Base-by-base conservation (phyloP, 1,140 invertebrate genomes). In the Thaumetopoea pityocampa region DNA sequence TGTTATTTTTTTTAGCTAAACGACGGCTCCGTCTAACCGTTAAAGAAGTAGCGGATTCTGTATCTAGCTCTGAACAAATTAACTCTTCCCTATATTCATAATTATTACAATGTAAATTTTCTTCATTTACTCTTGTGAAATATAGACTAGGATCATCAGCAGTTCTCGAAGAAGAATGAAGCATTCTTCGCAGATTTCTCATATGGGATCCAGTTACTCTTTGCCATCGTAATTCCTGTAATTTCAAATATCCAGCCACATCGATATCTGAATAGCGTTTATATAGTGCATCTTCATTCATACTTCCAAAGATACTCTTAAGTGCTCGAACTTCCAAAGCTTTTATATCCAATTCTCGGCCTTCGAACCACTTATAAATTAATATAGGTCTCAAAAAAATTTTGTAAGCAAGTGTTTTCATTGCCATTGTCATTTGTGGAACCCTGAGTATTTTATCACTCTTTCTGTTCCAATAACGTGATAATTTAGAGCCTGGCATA, bases 361-460 rank as follows among this genome's bases (percentile, higher is more conserved):
- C 28, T 38, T 43, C 27, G 30, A 43, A 51, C 59, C 59, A 67
- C 6, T 37, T 10, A 14, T 47, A 40, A 8, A 63, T 36, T 5
- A 67, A 34, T 5, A 63, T 18, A 12, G 63, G 63, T 38, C 63
- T 49, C 9, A 63, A 36, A 32, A 57, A 63, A 20, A 67, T 30
- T 49, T 67, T 67, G 12, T 67, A 67, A 14, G 41, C 44, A 4
- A 67, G 40, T 23, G 63, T 26, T 46, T 67, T 67, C 18, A 48
- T 23, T 1, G 56, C 45, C 4, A 33, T 8, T 5, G 55, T 45
- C 32, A 56, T 19, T 6, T 40, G 11, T 4, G 22, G 11, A 24
- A 8, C 10, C 15, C 42, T 52, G 1, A 55, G 30, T 19, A 55
- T 41, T 34, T 56, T 10, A 14, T 42, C 20, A 9, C 17, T 32